Base-by-base conservation (phyloP, 2,888 invertebrate species). In the Tiphia femorata region DNA sequence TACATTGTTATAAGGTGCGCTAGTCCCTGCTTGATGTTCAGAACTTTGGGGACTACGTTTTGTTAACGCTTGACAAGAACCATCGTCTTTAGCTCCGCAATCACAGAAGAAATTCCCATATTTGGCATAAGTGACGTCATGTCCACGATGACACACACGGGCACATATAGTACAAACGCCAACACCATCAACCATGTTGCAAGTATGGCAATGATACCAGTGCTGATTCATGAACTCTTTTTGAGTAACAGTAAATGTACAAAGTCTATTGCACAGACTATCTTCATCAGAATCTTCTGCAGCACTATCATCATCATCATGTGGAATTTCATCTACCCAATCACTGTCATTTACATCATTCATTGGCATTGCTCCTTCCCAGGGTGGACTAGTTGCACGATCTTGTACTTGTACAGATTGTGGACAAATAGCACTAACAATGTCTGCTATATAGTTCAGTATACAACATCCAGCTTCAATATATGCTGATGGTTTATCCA, bases 91-190 rank as follows among this genome's bases (percentile, higher is more conserved):
- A 1, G 97, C 97, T 1, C 98, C 98, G 81, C 99, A 99, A 84
- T 98, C 98, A 79, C 99, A 99, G 87, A 99, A 99, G 87, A 99
- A 99, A 79, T 97, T 97, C 1, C 98, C 98, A 81, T 94, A 97
- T 84, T 99, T 99, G 47, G 98, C 96, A 80, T 98, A 98, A 3
- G 97, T 93, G 1, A 98, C 92, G 82, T 98, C 98, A 80, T 98
- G 98, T 0, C 95, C 96, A 67, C 94, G 91, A 83, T 98, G 98
- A 79, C 98, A 98, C 6, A 98, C 98, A 49, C 96, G 88, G 0
- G 98, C 98, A 85, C 99, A 99, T 12, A 98, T 93, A 0, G 97
- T 95, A 83, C 99, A 99, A 21, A 98, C 98, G 0, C 99, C 99
- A 1, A 97, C 97, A 5, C 97, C 95, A 82, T 98, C 98, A 54